Evolutionary conservation across 2,113 vertebrate genomes (phyloP), one percentile per base, ranked within the genome.

Genomic region (Oryzias javanicus): DNA sequence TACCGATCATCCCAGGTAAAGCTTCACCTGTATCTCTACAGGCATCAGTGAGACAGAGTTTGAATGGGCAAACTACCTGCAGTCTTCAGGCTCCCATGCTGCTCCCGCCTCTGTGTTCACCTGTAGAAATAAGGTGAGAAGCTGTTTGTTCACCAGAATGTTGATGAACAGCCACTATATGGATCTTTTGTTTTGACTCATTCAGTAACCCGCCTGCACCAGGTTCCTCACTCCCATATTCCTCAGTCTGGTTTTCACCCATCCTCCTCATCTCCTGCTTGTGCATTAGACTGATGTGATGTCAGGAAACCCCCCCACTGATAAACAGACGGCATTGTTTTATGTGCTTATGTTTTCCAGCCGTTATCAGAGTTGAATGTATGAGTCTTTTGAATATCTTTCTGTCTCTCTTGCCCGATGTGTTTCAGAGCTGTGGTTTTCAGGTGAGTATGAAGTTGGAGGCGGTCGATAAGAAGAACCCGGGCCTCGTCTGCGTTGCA

Each of bases 391-490:
- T n/a, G n/a, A n/a, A n/a, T n/a, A n/a, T n/a, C n/a, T n/a, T n/a
- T 22, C 22, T 22, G 22, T 22, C 22, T 22, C 22, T 22, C 22
- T 27, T 27, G 25, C 25, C 25, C 6, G 25, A 27, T 75, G 59
- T 81, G 17, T 60, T 12, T 58, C 72, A 84, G 84, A 60, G 56
- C 47, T 86, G 85, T 19, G 65, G 24, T 6, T 90, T 93, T 56
- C 62, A 48, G 42, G 84, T 90, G 64, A 89, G 91, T 4, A 91
- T 91, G 91, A 91, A 90, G 55, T 25, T 93, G 74, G 92, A 93
- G 77, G 92, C 92, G 0, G 91, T 93, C 0, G 92, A 93, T 76
- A 87, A 81, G 49, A 92, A 92, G 85, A 92, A 93, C 40, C 92
- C 91, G 0, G 87, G 85, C 12, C 84, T 93, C 1, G 89, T 93